Conservation (phyloP, 2,888 invertebrate genomes). For the Drosophila yooni region DNA sequence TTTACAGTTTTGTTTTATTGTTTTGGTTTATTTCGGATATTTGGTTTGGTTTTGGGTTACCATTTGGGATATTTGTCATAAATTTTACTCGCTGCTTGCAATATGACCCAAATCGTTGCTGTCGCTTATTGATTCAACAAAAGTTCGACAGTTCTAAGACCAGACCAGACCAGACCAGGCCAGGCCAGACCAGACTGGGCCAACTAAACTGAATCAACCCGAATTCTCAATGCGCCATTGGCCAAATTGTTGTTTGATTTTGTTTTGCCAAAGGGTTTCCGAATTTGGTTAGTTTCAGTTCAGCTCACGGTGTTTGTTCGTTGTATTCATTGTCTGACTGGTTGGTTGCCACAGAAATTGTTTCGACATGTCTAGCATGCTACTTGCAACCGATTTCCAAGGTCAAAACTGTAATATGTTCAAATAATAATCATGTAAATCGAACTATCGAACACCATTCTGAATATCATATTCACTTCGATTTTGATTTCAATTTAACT, state of each 20-base stretch:
- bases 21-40: conserved; percentile 57
- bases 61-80: conserved; percentile 82
- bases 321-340: background rate
- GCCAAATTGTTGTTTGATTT: conserved; percentile 73
- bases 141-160: conserved; percentile 73
- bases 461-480: background rate
- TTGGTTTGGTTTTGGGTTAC: conserved; percentile 73
- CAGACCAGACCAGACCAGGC: conserved; percentile 14
- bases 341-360: conserved; percentile 38
- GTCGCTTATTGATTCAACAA: conserved; percentile 85
- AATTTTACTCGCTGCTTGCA: conserved; percentile 79
- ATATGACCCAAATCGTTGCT: conserved; percentile 83
- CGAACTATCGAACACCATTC: conserved; percentile 4
- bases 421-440: conserved; percentile 26
- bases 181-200: conserved; percentile 23
- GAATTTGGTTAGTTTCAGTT: conserved; percentile 22
- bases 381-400: conserved; percentile 36
- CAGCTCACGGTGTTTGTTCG: conserved; percentile 1
- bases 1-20: conserved; percentile 72
- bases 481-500: background rate
- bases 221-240: conserved; percentile 49
- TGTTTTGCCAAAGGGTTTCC: conserved; percentile 66
- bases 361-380: conserved; percentile 39
- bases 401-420: conserved; percentile 51
- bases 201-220: conserved; percentile 3